phyloP scores from a whole-genome alignment of 1,140 invertebrate species.

The Tetragnatha versicolor region DNA sequence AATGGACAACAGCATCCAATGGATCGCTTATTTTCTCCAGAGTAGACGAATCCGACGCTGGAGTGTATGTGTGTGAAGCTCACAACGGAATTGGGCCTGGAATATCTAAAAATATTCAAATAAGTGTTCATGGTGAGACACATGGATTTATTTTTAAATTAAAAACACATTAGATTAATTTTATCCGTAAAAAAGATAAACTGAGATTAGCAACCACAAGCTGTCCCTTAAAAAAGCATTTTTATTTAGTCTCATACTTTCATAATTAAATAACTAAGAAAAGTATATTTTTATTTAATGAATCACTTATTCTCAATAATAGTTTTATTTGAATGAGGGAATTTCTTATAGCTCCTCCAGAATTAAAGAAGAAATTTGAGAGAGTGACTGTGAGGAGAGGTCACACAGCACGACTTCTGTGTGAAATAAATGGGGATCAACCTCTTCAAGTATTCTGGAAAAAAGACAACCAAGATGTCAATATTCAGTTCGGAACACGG shows the following conservation, averaged over 20 bases:
- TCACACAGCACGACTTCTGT: conserved; percentile 89
- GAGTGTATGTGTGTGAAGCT: conserved; percentile 65
- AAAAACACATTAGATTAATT: too few relatives aligned
- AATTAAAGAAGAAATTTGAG: conserved; percentile 89
- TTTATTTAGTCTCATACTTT: too few relatives aligned
- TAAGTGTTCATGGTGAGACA: conserved; percentile 63
- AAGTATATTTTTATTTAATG: too few relatives aligned
- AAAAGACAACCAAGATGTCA: conserved; percentile 55
- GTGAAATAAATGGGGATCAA: conserved; percentile 94
- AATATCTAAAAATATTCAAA: conserved; percentile 64
- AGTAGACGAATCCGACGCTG: conserved; percentile 62
- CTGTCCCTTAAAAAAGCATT: too few relatives aligned
- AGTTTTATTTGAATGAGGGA: too few relatives aligned
- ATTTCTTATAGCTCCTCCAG: conserved; percentile 95
- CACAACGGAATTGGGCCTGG: conserved; percentile 64
- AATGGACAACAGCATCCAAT: conserved; percentile 60
- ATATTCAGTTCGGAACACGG: conserved; percentile 48
- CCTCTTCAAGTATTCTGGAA: conserved; percentile 92
- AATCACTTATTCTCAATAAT: too few relatives aligned
- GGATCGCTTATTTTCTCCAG: conserved; percentile 58
- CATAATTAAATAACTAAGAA: too few relatives aligned
- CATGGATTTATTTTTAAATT: background rate
- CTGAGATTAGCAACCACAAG: too few relatives aligned
- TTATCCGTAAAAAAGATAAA: too few relatives aligned
- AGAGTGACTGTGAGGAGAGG: conserved; percentile 90